Evolutionary conservation across 2,113 vertebrate species (phyloP), one percentile per base, ranked within the genome.

Genomic region (Oenanthe melanoleuca): DNA sequence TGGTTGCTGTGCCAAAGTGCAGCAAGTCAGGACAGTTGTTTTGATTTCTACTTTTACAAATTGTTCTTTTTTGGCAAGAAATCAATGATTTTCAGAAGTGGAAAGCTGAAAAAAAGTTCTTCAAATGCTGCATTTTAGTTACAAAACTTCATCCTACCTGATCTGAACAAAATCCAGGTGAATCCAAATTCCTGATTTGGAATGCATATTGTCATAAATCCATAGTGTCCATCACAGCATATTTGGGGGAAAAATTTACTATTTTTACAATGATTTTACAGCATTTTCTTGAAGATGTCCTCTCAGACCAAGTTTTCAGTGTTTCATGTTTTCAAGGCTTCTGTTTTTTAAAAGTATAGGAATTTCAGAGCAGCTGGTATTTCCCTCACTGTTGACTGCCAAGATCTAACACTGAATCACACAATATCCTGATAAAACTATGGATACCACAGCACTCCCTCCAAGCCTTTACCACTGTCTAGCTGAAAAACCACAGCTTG

Each of bases 211-310:
- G 40, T 8, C 21, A 65, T 22, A 78, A 49, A 49, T n/a, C 8
- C 4, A 0, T 18, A 53, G 4, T 4, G 11, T 8, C 28, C 9
- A 15, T 31, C 12, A n/a, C 4, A 8, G 53, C 49, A 37, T 24
- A 17, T n/a, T 6, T 61, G 7, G 31, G 50, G 16, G 12, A 31
- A 87, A 6, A 57, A 70, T 18, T 64, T 14, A 8, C 12, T 47
- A 44, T 21, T 80, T 72, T 38, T 28, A 28, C 29, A 40, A 33
- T 13, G 3, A 78, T 78, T 78, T 92, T 14, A 37, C 22, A 19
- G 4, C 2, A 11, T 31, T 71, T 80, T 60, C 33, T 71, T 38
- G 11, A 69, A 24, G 25, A 28, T 11, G 25, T 3, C 37, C 33
- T 50, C 37, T 71, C 64, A 38, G 29, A 9, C 12, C 14, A 23